Evolutionary conservation across 2,797 vertebrate genomes (phyloP).

Genomic region (Acipenser oxyrinchus): DNA sequence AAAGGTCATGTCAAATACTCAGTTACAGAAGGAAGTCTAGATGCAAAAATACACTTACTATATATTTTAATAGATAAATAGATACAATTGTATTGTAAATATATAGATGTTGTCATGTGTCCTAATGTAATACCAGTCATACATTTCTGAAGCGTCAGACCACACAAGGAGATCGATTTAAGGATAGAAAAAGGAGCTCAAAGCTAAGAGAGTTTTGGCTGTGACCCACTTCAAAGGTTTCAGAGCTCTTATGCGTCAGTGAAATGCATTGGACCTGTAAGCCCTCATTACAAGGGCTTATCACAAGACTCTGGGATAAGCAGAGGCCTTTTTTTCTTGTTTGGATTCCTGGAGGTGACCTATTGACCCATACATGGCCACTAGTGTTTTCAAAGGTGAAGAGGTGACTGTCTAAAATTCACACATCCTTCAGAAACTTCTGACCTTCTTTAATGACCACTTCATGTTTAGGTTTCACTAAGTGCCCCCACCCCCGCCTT

Average conservation of each 20-base stretch:
- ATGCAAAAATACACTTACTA: too few species aligned
- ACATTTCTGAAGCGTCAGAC: too few species aligned
- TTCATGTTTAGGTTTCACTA: conserved; percentile 18
- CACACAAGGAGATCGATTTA: conserved; percentile 21
- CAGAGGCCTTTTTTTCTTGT: not conserved
- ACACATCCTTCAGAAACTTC: conserved; percentile 32
- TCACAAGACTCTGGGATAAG: not conserved
- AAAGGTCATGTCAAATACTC: too few species aligned
- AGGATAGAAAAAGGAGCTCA: conserved; percentile 5
- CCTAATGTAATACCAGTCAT: too few species aligned
- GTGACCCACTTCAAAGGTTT: not conserved
- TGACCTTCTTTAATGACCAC: conserved; percentile 32
- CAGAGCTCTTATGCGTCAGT: not conserved
- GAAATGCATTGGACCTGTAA: not conserved
- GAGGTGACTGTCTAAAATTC: conserved; percentile 35
- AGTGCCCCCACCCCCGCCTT: conserved; percentile 7
- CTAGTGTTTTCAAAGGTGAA: conserved; percentile 31
- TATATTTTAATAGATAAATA: too few species aligned
- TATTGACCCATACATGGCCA: conserved; percentile 35
- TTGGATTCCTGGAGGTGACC: conserved; percentile 25
- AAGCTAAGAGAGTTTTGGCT: too few species aligned
- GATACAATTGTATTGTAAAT: too few species aligned
- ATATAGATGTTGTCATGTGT: too few species aligned
- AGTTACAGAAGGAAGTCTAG: too few species aligned
- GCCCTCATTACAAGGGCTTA: not conserved